Evolutionary conservation across 1,140 invertebrate genomes (phyloP), one percentile per base, ranked within the genome.

Genomic region (Drosophila nebulosa): DNA sequence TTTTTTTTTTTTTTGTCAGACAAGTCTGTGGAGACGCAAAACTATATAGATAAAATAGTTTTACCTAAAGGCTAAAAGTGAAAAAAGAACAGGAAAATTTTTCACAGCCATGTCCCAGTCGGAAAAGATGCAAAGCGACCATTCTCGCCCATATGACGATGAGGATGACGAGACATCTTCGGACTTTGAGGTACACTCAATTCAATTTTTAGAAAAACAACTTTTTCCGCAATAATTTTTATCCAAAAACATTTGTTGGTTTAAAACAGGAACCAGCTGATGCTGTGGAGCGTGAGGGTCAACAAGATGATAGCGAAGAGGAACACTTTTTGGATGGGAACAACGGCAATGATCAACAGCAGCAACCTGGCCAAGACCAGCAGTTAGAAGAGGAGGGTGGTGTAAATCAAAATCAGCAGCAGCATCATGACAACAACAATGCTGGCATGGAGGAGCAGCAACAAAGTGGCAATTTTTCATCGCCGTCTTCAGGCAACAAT

Each of bases 91-190:
- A 16, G 3, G 24, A 21, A n/a, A 56, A 21, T 4, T n/a, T n/a
- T 14, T 36, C 35, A 36, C 39, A 46, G 26, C 12, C 21, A 73
- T 73, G 70, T 73, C 70, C 10, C 61, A 72, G 6, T 18, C 70
- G 9, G 70, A 72, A 9, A 72, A 73, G 46, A 73, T 72, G 70
- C 70, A 72, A n/a, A 69, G 53, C 27, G 53, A 73, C 24, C 60
- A 73, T 42, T 61, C 52, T 30, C 52, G 52, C 9, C 52, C 52
- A 16, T 55, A 55, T 10, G 52, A 53, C n/a, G 51, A 55, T 26
- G 52, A 64, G 10, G 68, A 72, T 22, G 53, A 72, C 4, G 68
- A 73, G 18, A 60, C 56, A 16, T 73, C 69, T 22, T 73, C 70
- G 3, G 70, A 73, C 22, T 6, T 71, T 7, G 70, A 73, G 67